Evolutionary conservation across 2,797 vertebrate species (phyloP), one percentile per base, ranked within the genome.

Genomic region (Peromyscus nudipes): DNA sequence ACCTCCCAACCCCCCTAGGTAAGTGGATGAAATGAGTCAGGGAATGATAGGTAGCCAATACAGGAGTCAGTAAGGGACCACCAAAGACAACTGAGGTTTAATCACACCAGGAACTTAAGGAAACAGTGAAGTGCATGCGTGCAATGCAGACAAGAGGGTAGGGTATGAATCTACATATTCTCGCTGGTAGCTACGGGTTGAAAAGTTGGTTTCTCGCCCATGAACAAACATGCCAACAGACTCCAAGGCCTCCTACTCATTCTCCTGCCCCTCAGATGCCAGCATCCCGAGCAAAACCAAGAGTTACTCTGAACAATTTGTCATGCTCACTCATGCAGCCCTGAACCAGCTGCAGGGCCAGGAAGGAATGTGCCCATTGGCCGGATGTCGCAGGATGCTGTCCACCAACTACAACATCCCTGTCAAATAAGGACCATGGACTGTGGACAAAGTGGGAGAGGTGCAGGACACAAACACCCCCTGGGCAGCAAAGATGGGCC

Each of bases 91-190:
- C 62, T 17, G 14, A 77, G 69, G 67, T 23, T n/a, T 25, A 43
- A n/a, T 4, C 6, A 40, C 37, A 0, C 0, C 11, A 0, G 5
- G 34, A 79, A 64, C n/a, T 37, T 17, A n/a, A 46, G 40, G 16
- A 62, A 6, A 29, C 43, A 8, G 23, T 0, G 0, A 4, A 40
- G 3, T 34, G 25, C 6, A 2, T 34, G 12, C 21, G 31, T 81
- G 64, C 21, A 29, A 11, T 31, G 31, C 13, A 27, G 16, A 40
- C 86, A 9, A 46, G 86, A 2, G 25, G 46, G 34, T 8, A 29
- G 11, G 29, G 64, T 37, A 2, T 19, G 31, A 25, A 17, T 34
- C 65, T 67, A 29, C 40, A 29, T 1, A 3, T 1, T 69, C 40
- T n/a, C 52, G 10, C 23, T 10, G 14, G 43, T 3, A 80, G 46